Evolutionary conservation across 2,888 invertebrate species (phyloP).

Genomic region (Cephus runcator): DNA sequence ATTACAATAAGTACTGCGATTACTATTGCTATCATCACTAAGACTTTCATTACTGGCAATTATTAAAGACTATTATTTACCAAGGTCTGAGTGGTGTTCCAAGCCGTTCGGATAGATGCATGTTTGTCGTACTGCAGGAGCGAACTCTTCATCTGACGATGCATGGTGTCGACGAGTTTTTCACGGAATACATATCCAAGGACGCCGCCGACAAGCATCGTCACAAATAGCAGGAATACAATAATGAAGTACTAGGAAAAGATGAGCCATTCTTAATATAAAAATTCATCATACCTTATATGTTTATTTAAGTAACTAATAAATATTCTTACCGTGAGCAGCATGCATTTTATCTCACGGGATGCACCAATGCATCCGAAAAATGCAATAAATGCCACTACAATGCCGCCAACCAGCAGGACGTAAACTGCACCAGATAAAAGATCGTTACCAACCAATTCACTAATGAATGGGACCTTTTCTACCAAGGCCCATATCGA

Average conservation of each 20-base stretch:
- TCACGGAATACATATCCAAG: constrained; percentile 90
- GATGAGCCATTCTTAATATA: constrained; percentile 16
- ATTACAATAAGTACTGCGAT: background rate
- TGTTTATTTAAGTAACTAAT: background rate
- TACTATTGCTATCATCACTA: background rate
- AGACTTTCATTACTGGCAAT: background rate
- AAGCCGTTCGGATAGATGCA: constrained; percentile 79
- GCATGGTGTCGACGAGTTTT: constrained; percentile 80
- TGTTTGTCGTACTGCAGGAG: constrained; percentile 79
- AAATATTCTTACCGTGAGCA: constrained; percentile 79
- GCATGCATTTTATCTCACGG: constrained; percentile 93
- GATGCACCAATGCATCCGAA: constrained; percentile 95
- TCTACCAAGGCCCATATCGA: constrained; percentile 89
- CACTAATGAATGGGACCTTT: constrained; percentile 81
- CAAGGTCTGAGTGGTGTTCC: constrained; percentile 87
- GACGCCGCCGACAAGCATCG: constrained; percentile 90
- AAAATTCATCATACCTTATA: background rate
- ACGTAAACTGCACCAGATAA: constrained; percentile 89
- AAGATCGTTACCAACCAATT: constrained; percentile 86
- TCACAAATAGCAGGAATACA: constrained; percentile 88
- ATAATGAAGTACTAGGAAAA: constrained; percentile 86
- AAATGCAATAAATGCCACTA: constrained; percentile 85
- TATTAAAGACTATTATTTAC: constrained; percentile 53
- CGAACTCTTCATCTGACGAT: constrained; percentile 82
- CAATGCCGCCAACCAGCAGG: constrained; percentile 82